phyloP scores from a whole-genome alignment of 92 coral and sea anemone species.

The Phenganax subtilis region DNA sequence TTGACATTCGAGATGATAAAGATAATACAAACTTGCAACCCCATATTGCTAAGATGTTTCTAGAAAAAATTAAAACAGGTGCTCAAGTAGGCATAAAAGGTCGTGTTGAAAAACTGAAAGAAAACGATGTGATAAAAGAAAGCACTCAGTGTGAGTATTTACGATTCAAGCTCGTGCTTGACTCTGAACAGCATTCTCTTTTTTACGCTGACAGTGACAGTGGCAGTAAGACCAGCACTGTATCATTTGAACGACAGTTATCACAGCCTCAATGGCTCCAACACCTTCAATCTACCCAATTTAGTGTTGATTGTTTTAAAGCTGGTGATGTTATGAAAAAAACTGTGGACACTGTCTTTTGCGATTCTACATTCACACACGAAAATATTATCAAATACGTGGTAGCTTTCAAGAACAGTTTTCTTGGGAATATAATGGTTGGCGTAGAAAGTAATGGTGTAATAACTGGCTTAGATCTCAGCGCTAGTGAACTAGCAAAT shows the following conservation, averaged over 20 bases:
- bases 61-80: conserved; percentile 46
- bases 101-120: conserved; percentile 49
- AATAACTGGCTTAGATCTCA: conserved; percentile 39
- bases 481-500: conserved; percentile 36
- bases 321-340: conserved; percentile 45
- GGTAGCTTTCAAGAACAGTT: conserved; percentile 63
- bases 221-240: not conserved
- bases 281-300: conserved; percentile 54
- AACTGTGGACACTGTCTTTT: conserved; percentile 43
- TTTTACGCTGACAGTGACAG: conserved; percentile 43
- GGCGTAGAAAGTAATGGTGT: conserved; percentile 54
- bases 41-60: conserved; percentile 34
- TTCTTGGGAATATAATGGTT: conserved; percentile 57
- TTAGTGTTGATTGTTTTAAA: conserved; percentile 42
- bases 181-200: conserved; percentile 57
- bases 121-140: conserved; percentile 22
- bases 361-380: conserved; percentile 24
- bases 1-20: conserved; percentile 51
- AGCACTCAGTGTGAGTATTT: conserved; percentile 37
- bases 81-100: conserved; percentile 51
- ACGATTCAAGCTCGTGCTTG: conserved; percentile 57
- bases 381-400: conserved; percentile 45
- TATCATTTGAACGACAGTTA: conserved; percentile 51
- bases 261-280: conserved; percentile 58
- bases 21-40: conserved; percentile 36